phyloP scores from a whole-genome alignment of 2,113 vertebrate species.

The Peromyscus californicus region DNA sequence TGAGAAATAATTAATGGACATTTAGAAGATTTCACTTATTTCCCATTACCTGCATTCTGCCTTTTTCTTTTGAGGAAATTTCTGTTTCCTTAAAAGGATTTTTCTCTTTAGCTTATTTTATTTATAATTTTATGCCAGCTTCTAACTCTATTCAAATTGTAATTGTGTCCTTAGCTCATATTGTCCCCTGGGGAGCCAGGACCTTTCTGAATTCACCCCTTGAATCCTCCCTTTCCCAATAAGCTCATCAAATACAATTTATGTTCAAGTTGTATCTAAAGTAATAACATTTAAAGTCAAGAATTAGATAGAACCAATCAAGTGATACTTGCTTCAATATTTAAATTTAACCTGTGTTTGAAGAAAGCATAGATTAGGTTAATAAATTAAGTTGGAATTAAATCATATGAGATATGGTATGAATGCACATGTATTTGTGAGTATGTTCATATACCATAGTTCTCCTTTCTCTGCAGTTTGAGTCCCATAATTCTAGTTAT shows the following conservation, averaged over 20 bases:
- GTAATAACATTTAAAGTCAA: not conserved
- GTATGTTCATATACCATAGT: not conserved
- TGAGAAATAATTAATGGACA: not conserved
- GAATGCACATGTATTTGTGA: not conserved
- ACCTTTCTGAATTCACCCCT: not conserved
- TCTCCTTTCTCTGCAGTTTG: not conserved
- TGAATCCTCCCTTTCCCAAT: not conserved
- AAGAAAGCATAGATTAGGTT: not conserved
- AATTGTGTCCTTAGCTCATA: not conserved
- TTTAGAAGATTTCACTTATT: not conserved
- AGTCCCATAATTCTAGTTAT: not conserved
- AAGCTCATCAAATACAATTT: not conserved
- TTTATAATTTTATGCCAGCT: slow-evolving; percentile 3
- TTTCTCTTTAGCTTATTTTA: slow-evolving; percentile 11
- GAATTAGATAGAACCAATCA: not conserved
- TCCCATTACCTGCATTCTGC: not conserved
- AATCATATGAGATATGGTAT: not conserved
- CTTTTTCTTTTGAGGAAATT: not conserved
- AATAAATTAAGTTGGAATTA: not conserved
- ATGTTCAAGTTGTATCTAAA: not conserved
- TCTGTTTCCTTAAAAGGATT: not conserved
- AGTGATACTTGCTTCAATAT: not conserved
- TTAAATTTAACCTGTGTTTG: not conserved
- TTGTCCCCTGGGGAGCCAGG: not conserved
- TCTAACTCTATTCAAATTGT: not conserved